Evolutionary conservation across 2,797 vertebrate genomes (phyloP).

Genomic region (Ctenopoma kingsleyae): DNA sequence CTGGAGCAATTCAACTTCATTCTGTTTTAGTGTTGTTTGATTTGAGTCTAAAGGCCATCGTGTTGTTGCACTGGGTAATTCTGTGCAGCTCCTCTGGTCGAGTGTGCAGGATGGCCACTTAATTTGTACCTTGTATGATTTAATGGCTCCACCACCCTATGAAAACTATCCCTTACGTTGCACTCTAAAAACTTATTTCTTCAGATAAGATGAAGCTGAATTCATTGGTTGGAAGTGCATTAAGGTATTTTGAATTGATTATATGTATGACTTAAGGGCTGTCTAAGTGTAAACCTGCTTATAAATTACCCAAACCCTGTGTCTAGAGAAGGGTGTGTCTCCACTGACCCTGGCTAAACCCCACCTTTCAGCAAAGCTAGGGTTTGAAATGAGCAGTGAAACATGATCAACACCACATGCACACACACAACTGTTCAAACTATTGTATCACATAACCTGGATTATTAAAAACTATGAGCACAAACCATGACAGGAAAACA

Average conservation of each 20-base stretch:
- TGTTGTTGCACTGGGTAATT: constrained; percentile 44
- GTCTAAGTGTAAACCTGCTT: no score
- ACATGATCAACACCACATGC: neutral
- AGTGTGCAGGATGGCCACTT: no score
- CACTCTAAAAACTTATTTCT: no score
- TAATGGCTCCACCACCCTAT: no score
- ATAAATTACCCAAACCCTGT: no score
- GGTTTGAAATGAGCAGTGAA: neutral
- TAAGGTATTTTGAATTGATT: neutral
- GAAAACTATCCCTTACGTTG: no score
- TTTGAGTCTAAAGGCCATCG: constrained; percentile 57
- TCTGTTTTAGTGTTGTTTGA: constrained; percentile 34
- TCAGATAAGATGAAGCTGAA: no score
- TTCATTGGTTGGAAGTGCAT: no score
- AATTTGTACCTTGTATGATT: no score
- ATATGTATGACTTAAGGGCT: neutral
- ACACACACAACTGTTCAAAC: constrained; percentile 8
- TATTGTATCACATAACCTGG: constrained; percentile 7
- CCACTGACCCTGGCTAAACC: neutral
- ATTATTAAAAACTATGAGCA: constrained; percentile 3
- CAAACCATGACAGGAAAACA: constrained; percentile 12
- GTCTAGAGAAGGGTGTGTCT: neutral
- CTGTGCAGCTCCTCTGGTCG: no score
- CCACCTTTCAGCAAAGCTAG: neutral
- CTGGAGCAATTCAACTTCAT: neutral